Evolutionary conservation across 1,140 invertebrate species (phyloP).

Genomic region (Nilaparvata lugens): DNA sequence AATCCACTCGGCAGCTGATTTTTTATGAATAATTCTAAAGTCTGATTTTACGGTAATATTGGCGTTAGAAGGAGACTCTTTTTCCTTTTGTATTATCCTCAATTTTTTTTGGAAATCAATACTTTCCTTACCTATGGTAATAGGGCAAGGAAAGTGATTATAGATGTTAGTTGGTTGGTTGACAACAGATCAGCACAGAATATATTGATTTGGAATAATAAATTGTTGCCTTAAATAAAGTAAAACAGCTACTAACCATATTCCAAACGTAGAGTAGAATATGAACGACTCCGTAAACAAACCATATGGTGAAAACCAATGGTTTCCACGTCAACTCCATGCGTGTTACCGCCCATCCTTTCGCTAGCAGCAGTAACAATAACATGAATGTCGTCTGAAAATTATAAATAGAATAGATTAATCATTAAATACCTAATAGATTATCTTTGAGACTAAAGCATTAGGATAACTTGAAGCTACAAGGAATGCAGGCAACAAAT

Average conservation of each 20-base stretch:
- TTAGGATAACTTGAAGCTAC: neutral
- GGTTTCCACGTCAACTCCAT: slow-evolving; percentile 77
- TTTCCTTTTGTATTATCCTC: too few species aligned
- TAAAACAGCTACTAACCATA: slow-evolving; percentile 54
- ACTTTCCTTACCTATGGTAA: too few species aligned
- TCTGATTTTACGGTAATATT: too few species aligned
- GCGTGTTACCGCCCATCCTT: slow-evolving; percentile 93
- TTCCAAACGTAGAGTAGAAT: slow-evolving; percentile 93
- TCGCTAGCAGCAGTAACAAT: slow-evolving; percentile 83
- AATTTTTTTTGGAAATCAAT: too few species aligned
- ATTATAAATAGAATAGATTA: slow-evolving; percentile 22
- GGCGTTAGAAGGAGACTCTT: too few species aligned
- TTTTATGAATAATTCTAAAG: too few species aligned
- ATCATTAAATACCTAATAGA: neutral
- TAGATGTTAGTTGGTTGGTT: too few species aligned
- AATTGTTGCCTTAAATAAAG: too few species aligned
- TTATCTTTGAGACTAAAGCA: neutral
- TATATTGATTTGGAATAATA: too few species aligned
- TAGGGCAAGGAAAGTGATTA: too few species aligned
- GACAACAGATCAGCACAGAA: too few species aligned
- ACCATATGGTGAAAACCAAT: slow-evolving; percentile 83
- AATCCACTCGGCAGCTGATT: too few species aligned
- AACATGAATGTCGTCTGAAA: slow-evolving; percentile 89
- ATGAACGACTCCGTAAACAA: slow-evolving; percentile 83
- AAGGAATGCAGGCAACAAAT: neutral